Evolutionary conservation across 2,113 vertebrate species (phyloP).

Genomic region (Diadophis punctatus): DNA sequence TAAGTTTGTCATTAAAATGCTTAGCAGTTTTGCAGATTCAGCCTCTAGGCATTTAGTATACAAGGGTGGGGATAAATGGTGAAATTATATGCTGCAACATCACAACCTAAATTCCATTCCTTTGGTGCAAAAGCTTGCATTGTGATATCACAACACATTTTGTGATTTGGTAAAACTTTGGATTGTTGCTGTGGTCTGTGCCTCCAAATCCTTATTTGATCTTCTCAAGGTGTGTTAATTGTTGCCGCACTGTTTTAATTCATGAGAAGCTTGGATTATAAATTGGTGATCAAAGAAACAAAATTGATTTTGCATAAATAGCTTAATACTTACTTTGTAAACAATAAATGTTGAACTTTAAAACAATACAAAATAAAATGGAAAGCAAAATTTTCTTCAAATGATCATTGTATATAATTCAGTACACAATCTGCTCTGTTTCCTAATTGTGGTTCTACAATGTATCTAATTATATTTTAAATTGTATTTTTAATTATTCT

Average conservation of each 20-base stretch:
- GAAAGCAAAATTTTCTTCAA: fast-evolving
- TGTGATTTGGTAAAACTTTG: background rate
- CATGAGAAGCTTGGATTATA: slow-evolving; percentile 40
- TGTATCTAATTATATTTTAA: background rate
- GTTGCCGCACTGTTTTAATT: background rate
- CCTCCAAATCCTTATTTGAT: background rate
- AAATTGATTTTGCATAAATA: slow-evolving; percentile 7
- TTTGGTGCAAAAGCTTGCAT: background rate
- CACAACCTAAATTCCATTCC: background rate
- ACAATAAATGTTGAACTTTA: slow-evolving; percentile 31
- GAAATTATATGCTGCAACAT: background rate
- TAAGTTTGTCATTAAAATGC: background rate
- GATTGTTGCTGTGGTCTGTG: background rate
- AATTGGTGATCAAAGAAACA: slow-evolving; percentile 27
- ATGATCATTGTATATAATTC: fast-evolving
- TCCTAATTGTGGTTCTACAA: background rate
- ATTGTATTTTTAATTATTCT: background rate
- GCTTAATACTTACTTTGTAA: slow-evolving; percentile 15
- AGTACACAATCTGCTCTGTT: background rate
- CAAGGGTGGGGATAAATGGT: background rate
- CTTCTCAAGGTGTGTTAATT: background rate
- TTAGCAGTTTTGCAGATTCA: background rate
- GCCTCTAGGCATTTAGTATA: background rate
- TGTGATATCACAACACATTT: background rate
- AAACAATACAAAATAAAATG: fast-evolving